These are phyloP conservation scores for Eueremaeus valkanovi DNA, from an alignment of 2,888 invertebrate genomes.

Conservation along the genomic window DNA sequence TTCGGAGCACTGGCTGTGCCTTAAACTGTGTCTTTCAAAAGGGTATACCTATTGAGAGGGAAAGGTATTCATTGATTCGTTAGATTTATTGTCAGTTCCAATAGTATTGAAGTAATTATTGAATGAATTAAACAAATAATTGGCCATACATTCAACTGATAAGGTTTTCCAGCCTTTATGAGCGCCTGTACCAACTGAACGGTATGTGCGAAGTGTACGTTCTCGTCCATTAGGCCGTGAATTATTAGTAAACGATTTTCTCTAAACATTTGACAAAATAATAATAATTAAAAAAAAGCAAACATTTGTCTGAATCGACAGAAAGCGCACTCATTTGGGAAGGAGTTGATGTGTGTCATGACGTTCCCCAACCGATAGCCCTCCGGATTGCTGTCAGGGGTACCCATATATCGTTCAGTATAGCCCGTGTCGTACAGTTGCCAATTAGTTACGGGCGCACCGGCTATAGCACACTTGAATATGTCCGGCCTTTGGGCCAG, in stretches of 20 bases:
- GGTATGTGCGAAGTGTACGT: conserved; percentile 97
- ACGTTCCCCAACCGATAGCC: conserved; percentile 83
- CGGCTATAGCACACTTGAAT: conserved; percentile 89
- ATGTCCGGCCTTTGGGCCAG: conserved; percentile 85
- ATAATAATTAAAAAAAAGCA: conserved; percentile 30
- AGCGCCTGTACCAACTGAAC: conserved; percentile 83
- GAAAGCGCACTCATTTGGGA: conserved; percentile 79
- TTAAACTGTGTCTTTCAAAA: conserved; percentile 89
- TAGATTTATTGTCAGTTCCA: too few species aligned
- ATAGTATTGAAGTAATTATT: background rate
- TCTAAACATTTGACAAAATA: conserved; percentile 49
- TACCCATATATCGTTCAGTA: conserved; percentile 94
- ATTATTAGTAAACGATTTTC: conserved; percentile 76
- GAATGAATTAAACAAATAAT: conserved; percentile 1
- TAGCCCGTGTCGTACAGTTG: conserved; percentile 96
- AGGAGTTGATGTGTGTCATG: conserved; percentile 73
- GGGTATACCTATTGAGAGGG: conserved; percentile 68
- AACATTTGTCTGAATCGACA: too few species aligned
- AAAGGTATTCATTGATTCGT: background rate
- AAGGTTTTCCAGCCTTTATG: conserved; percentile 91
- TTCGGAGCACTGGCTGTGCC: conserved; percentile 87
- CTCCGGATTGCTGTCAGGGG: conserved; percentile 68
- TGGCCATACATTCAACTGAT: conserved; percentile 68
- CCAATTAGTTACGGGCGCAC: conserved; percentile 98
- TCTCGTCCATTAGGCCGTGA: conserved; percentile 96